phyloP scores from a whole-genome alignment of 2,113 vertebrate species.

The Kryptolebias marmoratus region DNA sequence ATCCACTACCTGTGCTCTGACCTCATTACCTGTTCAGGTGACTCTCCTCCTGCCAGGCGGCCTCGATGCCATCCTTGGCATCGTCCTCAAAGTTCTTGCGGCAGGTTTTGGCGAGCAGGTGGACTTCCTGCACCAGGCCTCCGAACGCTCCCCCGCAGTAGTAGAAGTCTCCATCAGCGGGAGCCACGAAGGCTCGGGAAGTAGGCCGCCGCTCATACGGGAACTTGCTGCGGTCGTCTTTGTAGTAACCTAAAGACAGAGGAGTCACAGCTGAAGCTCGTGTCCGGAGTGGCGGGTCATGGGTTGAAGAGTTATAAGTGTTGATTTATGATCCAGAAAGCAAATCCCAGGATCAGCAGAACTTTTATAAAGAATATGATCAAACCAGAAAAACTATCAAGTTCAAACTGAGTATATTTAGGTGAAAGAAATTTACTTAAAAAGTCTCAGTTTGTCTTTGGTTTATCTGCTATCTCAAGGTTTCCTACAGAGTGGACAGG shows the following conservation, averaged over 20 bases:
- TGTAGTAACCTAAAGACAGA: constrained; percentile 71
- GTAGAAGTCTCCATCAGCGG: constrained; percentile 81
- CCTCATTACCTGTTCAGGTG: constrained; percentile 77
- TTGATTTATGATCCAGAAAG: no score
- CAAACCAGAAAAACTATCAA: no score
- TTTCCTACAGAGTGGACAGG: no score
- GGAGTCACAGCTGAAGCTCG: no score
- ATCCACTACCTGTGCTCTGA: background rate
- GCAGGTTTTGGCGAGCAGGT: constrained; percentile 72
- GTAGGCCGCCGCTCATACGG: constrained; percentile 76
- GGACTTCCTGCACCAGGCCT: constrained; percentile 65
- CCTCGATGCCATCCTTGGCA: constrained; percentile 75
- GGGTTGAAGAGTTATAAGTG: no score
- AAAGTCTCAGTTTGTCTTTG: no score
- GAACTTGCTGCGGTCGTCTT: constrained; percentile 21
- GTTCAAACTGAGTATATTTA: no score
- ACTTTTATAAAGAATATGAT: no score
- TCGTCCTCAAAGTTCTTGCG: constrained; percentile 74
- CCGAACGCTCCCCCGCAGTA: constrained; percentile 79
- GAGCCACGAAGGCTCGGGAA: constrained; percentile 73
- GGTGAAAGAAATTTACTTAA: no score
- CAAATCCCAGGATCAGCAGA: no score
- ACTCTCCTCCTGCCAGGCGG: constrained; percentile 84
- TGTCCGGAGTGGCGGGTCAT: no score
- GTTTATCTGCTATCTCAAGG: no score